Percentiles rank a stretch among this genome's conserved stretches.
Evolutionary conservation across 2,888 invertebrate genomes (phyloP).

Genomic region (Megalurothrips usitatus): DNA sequence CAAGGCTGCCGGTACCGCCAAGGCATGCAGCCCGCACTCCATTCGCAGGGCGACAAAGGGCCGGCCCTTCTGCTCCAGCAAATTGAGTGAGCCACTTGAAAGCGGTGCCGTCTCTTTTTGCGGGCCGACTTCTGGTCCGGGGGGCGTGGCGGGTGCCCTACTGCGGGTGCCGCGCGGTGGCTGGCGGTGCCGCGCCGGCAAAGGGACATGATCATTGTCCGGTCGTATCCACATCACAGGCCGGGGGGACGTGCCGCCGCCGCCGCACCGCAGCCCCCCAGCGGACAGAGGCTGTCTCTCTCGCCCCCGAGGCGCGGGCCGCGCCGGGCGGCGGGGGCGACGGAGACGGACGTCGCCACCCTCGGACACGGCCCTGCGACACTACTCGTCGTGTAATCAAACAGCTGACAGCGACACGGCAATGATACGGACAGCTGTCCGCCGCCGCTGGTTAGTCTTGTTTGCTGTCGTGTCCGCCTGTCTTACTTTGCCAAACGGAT

Average conservation of each 20-base stretch:
- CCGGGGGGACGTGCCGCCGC: neutral
- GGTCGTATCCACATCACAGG: conserved; percentile 8
- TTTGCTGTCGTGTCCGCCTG: neutral
- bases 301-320: neutral
- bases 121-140: neutral
- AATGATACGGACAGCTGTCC: neutral
- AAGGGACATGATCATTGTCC: neutral
- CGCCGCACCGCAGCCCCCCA: neutral
- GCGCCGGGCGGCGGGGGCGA: neutral
- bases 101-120: neutral
- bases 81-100: conserved; percentile 20
- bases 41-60: neutral
- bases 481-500: no score
- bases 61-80: conserved; percentile 3
- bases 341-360: neutral
- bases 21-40: neutral
- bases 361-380: neutral
- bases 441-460: neutral
- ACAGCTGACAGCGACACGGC: neutral
- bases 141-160: neutral
- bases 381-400: neutral
- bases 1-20: neutral
- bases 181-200: neutral
- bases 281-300: neutral
- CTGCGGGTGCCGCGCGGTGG: neutral